Conservation (phyloP, 1,140 invertebrate species). For the Anastrepha obliqua region DNA sequence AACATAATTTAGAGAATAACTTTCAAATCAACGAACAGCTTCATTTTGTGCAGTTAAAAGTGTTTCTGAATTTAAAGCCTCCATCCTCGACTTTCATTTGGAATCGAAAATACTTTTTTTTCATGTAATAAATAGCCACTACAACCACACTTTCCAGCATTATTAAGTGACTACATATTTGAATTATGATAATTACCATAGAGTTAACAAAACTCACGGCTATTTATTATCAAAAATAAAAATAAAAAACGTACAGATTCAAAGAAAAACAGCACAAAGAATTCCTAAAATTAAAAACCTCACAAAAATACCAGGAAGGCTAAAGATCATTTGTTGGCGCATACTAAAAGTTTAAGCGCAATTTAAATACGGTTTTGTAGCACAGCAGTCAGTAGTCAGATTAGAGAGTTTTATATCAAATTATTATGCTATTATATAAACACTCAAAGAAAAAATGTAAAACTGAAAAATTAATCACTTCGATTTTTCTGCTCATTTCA, state of each 20-base stretch:
- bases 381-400: slow-evolving; percentile 17
- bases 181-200: slow-evolving; percentile 10
- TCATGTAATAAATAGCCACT: neutral
- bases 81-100: neutral
- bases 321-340: neutral
- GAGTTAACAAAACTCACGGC: neutral
- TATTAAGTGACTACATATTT: slow-evolving; percentile 48
- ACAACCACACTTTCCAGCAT: neutral
- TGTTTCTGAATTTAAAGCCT: no score
- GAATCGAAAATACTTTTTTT: no score
- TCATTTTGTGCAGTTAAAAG: no score
- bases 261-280: neutral
- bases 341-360: slow-evolving; percentile 4
- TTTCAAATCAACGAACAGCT: no score
- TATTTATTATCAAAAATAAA: neutral
- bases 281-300: neutral
- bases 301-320: slow-evolving; percentile 38
- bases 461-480: slow-evolving; percentile 40
- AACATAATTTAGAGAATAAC: no score
- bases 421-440: slow-evolving; percentile 45
- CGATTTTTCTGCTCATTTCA: neutral
- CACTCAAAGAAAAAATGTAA: neutral
- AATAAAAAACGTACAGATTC: neutral
- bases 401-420: slow-evolving; percentile 35
- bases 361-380: slow-evolving; percentile 18